phyloP scores from a whole-genome alignment of 2,797 vertebrate genomes.

The Perdix hodgsoniae region DNA sequence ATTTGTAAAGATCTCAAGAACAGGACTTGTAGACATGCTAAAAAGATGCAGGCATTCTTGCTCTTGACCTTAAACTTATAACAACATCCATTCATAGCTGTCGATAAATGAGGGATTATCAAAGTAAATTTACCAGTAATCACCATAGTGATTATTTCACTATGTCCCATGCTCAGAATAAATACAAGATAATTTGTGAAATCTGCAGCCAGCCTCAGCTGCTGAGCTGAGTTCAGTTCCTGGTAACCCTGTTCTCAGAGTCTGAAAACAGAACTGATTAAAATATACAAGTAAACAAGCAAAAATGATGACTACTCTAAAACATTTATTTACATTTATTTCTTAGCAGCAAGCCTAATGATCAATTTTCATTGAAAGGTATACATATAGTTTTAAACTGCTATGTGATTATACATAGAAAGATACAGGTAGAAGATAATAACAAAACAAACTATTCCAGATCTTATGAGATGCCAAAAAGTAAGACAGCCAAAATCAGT shows the following conservation, averaged over 20 bases:
- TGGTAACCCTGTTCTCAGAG: not conserved
- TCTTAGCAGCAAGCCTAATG: not conserved
- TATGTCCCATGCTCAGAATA: not conserved
- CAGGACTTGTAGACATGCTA: not conserved
- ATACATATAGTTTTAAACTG: not conserved
- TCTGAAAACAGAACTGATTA: not conserved
- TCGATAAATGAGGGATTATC: not conserved
- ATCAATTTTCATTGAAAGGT: not conserved
- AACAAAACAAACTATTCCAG: not conserved
- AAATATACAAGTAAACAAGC: not conserved
- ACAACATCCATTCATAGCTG: not conserved
- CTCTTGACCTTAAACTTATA: not conserved
- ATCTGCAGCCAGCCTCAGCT: not conserved
- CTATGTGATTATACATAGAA: not conserved
- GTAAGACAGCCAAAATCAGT: not conserved
- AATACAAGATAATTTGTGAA: not conserved
- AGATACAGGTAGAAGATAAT: not conserved
- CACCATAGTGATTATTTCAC: not conserved
- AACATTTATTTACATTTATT: not conserved
- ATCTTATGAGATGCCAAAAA: not conserved
- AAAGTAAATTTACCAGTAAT: not conserved
- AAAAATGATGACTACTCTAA: not conserved
- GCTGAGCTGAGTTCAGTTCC: not conserved
- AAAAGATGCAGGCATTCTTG: not conserved
- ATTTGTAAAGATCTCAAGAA: not conserved